Evolutionary conservation across 1,140 invertebrate species (phyloP).

Genomic region (Drosophila funebris): DNA sequence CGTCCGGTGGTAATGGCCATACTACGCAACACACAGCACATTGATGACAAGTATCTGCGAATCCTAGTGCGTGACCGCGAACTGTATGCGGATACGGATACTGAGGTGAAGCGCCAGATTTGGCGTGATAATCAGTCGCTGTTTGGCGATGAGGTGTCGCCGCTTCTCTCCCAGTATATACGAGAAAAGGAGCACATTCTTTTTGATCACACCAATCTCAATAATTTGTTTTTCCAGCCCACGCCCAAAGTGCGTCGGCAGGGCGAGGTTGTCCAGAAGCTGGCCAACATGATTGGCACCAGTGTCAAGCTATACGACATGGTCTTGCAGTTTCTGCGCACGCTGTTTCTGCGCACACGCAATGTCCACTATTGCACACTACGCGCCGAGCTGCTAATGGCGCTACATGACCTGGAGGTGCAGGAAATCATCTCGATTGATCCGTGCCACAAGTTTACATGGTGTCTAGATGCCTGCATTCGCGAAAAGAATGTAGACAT

Average conservation of each 20-base stretch:
- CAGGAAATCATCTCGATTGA: conserved; percentile 98
- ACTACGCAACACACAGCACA: conserved; percentile 96
- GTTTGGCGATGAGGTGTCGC: conserved; percentile 98
- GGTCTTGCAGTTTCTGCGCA: conserved; percentile 97
- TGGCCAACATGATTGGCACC: conserved; percentile 98
- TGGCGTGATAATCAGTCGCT: conserved; percentile 99
- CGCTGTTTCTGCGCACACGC: conserved; percentile 95
- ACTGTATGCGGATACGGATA: conserved; percentile 96
- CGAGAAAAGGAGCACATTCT: conserved; percentile 96
- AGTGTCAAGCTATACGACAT: conserved; percentile 98
- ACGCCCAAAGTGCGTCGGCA: conserved; percentile 96
- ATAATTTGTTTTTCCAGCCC: conserved; percentile 94
- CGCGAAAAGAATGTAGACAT: conserved; percentile 98
- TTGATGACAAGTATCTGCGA: conserved; percentile 96
- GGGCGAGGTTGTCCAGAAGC: conserved; percentile 96
- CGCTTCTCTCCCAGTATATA: conserved; percentile 96
- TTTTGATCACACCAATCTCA: conserved; percentile 95
- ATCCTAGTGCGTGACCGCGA: conserved; percentile 95
- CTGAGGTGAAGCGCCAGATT: conserved; percentile 98
- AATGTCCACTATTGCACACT: conserved; percentile 99
- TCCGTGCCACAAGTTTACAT: conserved; percentile 99
- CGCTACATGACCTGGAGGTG: conserved; percentile 96
- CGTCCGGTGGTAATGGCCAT: conserved; percentile 97
- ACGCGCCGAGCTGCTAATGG: conserved; percentile 97
- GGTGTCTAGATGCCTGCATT: conserved; percentile 99